phyloP scores from a whole-genome alignment of 1,140 invertebrate genomes.

The Hetaerina americana region DNA sequence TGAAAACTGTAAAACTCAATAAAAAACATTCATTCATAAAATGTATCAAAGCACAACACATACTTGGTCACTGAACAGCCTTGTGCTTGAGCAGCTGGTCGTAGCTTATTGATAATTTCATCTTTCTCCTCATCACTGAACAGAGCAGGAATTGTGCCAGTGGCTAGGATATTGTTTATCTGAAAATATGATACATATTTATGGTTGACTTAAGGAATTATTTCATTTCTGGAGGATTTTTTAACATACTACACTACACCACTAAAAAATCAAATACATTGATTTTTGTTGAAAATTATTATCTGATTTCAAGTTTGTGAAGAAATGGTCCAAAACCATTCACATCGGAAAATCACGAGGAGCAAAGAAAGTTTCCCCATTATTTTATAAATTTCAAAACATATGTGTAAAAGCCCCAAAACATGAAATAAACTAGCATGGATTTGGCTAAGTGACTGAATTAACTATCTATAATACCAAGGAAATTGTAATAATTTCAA shows the following conservation, averaged over 20 bases:
- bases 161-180: conserved; percentile 83
- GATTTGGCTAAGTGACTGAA: too few relatives aligned
- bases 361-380: too few relatives aligned
- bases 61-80: conserved; percentile 56
- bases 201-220: neutral
- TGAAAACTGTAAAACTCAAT: too few relatives aligned
- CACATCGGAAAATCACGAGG: too few relatives aligned
- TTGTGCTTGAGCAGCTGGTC: conserved; percentile 49
- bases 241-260: neutral
- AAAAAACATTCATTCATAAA: too few relatives aligned
- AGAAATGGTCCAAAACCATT: too few relatives aligned
- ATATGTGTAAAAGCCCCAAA: too few relatives aligned
- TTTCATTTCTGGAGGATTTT: neutral
- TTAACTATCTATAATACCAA: too few relatives aligned
- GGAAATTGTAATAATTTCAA: too few relatives aligned
- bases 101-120: conserved; percentile 47
- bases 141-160: conserved; percentile 69
- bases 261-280: neutral
- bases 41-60: conserved; percentile 22
- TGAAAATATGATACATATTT: conserved; percentile 14
- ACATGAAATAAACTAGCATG: too few relatives aligned
- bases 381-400: too few relatives aligned
- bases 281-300: neutral
- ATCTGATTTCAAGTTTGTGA: neutral
- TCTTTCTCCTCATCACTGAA: conserved; percentile 82